Evolutionary conservation across 2,113 vertebrate genomes (phyloP), one percentile per base, ranked within the genome.

Genomic region (Cinclus mexicanus): DNA sequence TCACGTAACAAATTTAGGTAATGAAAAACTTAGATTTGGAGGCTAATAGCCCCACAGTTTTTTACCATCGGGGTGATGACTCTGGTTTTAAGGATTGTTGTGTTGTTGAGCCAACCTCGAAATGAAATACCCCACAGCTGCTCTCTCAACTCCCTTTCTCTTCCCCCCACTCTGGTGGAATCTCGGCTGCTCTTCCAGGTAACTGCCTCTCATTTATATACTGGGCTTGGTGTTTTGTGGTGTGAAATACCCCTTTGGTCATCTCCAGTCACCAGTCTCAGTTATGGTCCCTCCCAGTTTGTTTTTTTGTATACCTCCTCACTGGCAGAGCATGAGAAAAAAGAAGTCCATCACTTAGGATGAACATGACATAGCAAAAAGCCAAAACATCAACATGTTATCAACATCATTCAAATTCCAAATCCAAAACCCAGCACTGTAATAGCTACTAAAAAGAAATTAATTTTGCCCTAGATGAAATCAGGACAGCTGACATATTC

Each of bases 351-450:
- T 68, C 6, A 52, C 7, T 68, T 76, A 37, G 14, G 17, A 59
- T 14, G 52, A 68, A 44, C 3, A 44, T 0, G 0, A 22, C 6
- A 35, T 52, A 59, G 21, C 31, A 50, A 50, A 85, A 67, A 17
- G 4, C 0, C 5, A 42, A 50, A 85, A 31, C 8, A 35, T 42
- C 44, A 25, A 6, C 0, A 0, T 31, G 9, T 25, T 67, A 25
- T 49, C 13, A 49, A 16, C 12, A 17, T 19, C 20, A 35, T 49
- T 42, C 12, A 56, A 25, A 20, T 49, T 42, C 14, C 7, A 22
- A 86, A 52, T 44, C 22, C 31, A 68, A 44, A 68, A 77, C 11
- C 26, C 53, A 37, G 9, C 35, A 17, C 31, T 25, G 4, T 25
- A 57, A 76, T 11, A 55, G 7, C 13, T 76, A 33, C 33, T 59